Conservation (phyloP, 1,140 invertebrate species). For the Drosophila trapezifrons region DNA sequence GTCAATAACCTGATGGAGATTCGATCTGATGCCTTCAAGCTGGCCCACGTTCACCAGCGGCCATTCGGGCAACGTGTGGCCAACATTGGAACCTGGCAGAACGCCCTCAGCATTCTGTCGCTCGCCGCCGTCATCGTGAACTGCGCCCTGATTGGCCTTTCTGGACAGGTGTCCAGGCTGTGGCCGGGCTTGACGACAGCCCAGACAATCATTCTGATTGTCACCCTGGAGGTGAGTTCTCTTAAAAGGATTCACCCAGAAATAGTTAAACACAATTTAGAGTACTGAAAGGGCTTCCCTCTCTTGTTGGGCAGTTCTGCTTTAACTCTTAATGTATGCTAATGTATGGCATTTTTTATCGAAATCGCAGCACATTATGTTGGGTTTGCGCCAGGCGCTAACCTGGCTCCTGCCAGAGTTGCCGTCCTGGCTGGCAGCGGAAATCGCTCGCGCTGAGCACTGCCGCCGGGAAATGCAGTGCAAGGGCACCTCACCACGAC, state of each 20-base stretch:
- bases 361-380: constrained; percentile 91
- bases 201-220: constrained; percentile 94
- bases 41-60: constrained; percentile 96
- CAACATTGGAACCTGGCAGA: constrained; percentile 98
- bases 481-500: constrained; percentile 81
- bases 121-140: constrained; percentile 96
- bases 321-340: too few relatives aligned
- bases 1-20: constrained; percentile 98
- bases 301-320: too few relatives aligned
- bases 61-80: constrained; percentile 96
- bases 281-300: too few relatives aligned
- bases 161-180: constrained; percentile 94
- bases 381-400: constrained; percentile 89
- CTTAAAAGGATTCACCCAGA: neutral
- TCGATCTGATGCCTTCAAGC: constrained; percentile 97
- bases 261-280: too few relatives aligned
- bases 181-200: constrained; percentile 93
- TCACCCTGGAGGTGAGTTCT: constrained; percentile 89
- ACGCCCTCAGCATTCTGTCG: constrained; percentile 97
- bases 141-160: constrained; percentile 96
- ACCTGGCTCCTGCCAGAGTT: constrained; percentile 95
- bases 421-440: constrained; percentile 94
- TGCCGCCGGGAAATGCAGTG: constrained; percentile 89
- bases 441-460: constrained; percentile 94
- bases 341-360: too few relatives aligned